Evolutionary conservation across 2,797 vertebrate genomes (phyloP).

Genomic region (Characodon lateralis): DNA sequence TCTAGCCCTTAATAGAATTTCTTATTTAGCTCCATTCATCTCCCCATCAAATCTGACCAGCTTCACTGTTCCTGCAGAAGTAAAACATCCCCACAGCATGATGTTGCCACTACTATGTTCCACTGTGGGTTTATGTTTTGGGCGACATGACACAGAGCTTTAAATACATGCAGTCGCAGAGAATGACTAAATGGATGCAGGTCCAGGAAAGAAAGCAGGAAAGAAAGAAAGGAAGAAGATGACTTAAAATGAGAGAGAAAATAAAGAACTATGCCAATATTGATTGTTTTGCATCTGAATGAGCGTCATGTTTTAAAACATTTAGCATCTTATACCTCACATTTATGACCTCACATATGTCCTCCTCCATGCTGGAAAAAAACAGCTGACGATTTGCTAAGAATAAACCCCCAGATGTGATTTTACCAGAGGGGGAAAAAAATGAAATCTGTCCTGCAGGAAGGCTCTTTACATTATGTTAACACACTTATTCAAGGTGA

Average conservation of each 20-base stretch:
- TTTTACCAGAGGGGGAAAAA: conserved; percentile 57
- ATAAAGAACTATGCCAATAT: not conserved
- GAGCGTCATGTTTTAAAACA: not conserved
- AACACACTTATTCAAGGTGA: conserved; percentile 80
- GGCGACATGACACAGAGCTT: not conserved
- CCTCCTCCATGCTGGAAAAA: not conserved
- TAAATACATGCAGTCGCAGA: not conserved
- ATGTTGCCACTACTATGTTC: no score
- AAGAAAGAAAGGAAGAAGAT: not conserved
- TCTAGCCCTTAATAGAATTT: no score
- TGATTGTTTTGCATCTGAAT: not conserved
- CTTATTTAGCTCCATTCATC: not conserved
- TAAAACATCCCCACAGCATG: no score
- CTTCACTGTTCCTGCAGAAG: no score
- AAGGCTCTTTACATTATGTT: conserved; percentile 70
- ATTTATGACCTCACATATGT: conserved; percentile 14
- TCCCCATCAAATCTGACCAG: no score
- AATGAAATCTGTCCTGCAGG: conserved; percentile 62
- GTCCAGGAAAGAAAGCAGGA: not conserved
- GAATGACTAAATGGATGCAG: not conserved
- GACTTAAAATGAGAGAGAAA: not conserved
- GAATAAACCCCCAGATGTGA: conserved; percentile 72
- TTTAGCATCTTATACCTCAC: conserved; percentile 34
- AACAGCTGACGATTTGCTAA: conserved; percentile 67
- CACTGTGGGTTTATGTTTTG: no score